Evolutionary conservation across 1,140 invertebrate species (phyloP), one percentile per base, ranked within the genome.

Genomic region (Steinernema feltiae): DNA sequence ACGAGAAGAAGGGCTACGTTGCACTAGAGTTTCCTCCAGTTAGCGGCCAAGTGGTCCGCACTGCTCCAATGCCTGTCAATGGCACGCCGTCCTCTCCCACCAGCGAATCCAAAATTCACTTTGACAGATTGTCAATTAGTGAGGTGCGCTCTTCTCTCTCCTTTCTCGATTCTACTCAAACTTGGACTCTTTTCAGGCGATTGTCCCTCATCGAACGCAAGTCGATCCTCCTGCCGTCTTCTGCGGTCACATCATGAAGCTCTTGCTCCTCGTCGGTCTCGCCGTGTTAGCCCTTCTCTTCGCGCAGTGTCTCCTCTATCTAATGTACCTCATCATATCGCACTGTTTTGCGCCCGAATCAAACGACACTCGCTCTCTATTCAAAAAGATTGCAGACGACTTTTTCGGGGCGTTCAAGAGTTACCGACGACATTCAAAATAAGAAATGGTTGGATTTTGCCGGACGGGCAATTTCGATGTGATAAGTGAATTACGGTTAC

Each of bases 401-500:
- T 63, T 63, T 21, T 63, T 63, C 53, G 12, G 12, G 7, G 53
- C 53, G 12, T 63, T 63, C 53, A 63, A 63, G 53, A 63, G 53
- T 21, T 63, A 63, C 53, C 12, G 24, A 63, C 12, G 53, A 3
- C 3, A 3, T n/a, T 63, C 7, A 21, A 15, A 27, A 7, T 63
- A 21, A 63, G 7, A 15, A 7, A 15, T 21, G 7, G 15, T 27
- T 27, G 24, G 24, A n/a, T 15, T 63, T 27, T 17, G 53, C 53
- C 3, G 7, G 7, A 3, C 7, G 53, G 24, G 53, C 53, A 7
- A 63, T 27, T 63, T 27, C 24, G 24, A 63, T 63, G 53, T 63
- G 53, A 63, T 63, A 63, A 63, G 15, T 63, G 53, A 27, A 63
- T n/a, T 63, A 63, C 53, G 53, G 53, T 17, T 63, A 63, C 24